Base-by-base conservation (phyloP, 2,113 vertebrate species). In the Xenopus tropicalis region DNA sequence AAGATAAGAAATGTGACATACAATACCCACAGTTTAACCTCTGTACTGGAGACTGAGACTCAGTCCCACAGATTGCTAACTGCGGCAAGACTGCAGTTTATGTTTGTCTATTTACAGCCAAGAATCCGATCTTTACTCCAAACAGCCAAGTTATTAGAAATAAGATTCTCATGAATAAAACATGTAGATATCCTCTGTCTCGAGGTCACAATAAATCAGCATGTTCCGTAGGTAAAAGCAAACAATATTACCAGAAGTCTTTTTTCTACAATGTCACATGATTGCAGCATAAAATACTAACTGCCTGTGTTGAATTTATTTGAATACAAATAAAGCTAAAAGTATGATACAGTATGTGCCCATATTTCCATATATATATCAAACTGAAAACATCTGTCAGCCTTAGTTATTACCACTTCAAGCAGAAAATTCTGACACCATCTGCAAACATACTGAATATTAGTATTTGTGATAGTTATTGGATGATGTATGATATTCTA, bases 1-100 rank as follows among this genome's bases (percentile, higher is more conserved):
- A 52, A 29, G 24, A 74, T 52, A 62, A 66, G 65, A 74, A 74
- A 74, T 52, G 44, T 61, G 61, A 68, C 43, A 22, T 61, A 37
- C 61, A 74, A 61, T 61, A 16, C 56, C 21, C n/a, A 43, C 1
- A 14, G 65, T 24, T 46, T 69, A 68, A 74, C 72, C 72, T 74
- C 65, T 29, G 72, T 44, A 66, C 65, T 23, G 43, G 44, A 24
- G 56, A 74, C 14, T 61, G 64, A 16, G 57, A 74, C 57, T 52
- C 56, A 19, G 46, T 25, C n/a, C 44, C 54, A 3, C n/a, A n/a
- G 12, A 46, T 13, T 37, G 51, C 7, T 65, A 64, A 52, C 37
- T 72, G 25, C 71, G 16, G 51, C 22, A 59, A n/a, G 6, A 29
- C 51, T 21, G 10, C 14, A 54, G 19, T 62, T 52, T 68, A 51